Evolutionary conservation across 1,140 invertebrate genomes (phyloP).

Genomic region (Drosophila repleta): DNA sequence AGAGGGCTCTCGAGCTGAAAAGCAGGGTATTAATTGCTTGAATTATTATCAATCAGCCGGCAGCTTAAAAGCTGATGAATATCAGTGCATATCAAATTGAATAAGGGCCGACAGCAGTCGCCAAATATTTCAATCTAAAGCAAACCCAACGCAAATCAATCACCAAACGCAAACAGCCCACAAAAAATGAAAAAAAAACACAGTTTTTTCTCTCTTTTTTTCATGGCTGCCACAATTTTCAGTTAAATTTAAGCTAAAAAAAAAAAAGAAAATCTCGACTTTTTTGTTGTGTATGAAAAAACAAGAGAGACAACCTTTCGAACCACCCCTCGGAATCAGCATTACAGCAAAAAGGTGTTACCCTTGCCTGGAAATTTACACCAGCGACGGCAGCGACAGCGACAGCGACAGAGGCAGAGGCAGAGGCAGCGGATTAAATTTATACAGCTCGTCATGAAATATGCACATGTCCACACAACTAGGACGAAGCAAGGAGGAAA

Average conservation of each 20-base stretch:
- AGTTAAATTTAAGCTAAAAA: constrained; percentile 25
- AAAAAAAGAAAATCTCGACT: not conserved
- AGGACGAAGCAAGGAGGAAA: constrained; percentile 47
- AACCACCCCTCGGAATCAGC: constrained; percentile 51
- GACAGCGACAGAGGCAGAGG: constrained; percentile 7
- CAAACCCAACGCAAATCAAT: constrained; percentile 55
- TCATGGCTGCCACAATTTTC: constrained; percentile 2
- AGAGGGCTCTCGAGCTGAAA: not conserved
- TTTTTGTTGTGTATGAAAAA: constrained; percentile 11
- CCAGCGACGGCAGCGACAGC: constrained; percentile 17
- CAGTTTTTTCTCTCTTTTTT: not conserved
- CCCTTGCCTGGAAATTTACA: constrained; percentile 71
- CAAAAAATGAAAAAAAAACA: not conserved
- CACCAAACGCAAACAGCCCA: constrained; percentile 46
- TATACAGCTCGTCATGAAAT: constrained; percentile 77
- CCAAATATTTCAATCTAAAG: constrained; percentile 3
- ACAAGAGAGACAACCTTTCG: not conserved
- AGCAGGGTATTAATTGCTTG: not conserved
- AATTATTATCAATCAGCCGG: not conserved
- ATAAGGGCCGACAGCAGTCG: not conserved
- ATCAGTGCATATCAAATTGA: constrained; percentile 5
- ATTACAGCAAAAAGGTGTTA: constrained; percentile 75
- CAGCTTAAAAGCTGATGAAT: not conserved
- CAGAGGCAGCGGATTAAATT: constrained; percentile 51
- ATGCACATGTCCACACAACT: constrained; percentile 71